A percentile compares a stretch with the other conserved stretches of the same genome.
These are phyloP conservation scores for Peromyscus melanophrys DNA, from an alignment of 2,797 vertebrate genomes.

Conservation along the genomic window DNA sequence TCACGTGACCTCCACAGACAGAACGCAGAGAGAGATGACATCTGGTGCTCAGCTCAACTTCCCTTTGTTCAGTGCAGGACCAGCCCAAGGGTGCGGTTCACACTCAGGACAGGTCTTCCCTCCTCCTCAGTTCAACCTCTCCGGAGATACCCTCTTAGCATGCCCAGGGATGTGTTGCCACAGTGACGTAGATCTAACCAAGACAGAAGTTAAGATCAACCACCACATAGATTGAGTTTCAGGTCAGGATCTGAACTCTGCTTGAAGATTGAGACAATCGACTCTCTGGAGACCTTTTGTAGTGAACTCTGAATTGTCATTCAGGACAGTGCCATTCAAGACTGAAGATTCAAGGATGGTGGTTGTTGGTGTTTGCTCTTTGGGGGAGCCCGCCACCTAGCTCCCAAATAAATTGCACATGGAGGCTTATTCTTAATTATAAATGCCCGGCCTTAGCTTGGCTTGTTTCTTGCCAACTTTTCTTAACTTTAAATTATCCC, in stretches of 20 bases:
- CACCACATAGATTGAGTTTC: too few relatives aligned
- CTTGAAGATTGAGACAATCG: fast-evolving
- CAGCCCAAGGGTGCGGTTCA: neutral
- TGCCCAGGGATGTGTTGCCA: neutral
- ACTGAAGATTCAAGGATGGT: neutral
- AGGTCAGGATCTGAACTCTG: neutral
- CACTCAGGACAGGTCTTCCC: neutral
- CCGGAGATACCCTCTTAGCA: neutral
- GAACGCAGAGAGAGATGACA: neutral
- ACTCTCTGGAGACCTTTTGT: neutral
- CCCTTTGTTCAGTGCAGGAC: neutral
- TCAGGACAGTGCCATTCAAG: neutral
- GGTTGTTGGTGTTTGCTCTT: too few relatives aligned
- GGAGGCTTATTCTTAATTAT: too few relatives aligned
- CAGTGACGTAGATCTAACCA: neutral
- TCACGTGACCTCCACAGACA: neutral
- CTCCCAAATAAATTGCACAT: too few relatives aligned
- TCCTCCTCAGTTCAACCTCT: neutral
- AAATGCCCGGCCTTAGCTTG: too few relatives aligned
- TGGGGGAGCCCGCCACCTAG: too few relatives aligned
- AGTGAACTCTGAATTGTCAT: neutral
- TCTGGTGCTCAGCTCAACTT: neutral
- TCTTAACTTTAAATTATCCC: too few relatives aligned
- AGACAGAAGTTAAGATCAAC: neutral
- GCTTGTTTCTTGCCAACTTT: too few relatives aligned